Evolutionary conservation across 2,113 vertebrate genomes (phyloP), one percentile per base, ranked within the genome.

Genomic region (Apistogramma diplotaenia): DNA sequence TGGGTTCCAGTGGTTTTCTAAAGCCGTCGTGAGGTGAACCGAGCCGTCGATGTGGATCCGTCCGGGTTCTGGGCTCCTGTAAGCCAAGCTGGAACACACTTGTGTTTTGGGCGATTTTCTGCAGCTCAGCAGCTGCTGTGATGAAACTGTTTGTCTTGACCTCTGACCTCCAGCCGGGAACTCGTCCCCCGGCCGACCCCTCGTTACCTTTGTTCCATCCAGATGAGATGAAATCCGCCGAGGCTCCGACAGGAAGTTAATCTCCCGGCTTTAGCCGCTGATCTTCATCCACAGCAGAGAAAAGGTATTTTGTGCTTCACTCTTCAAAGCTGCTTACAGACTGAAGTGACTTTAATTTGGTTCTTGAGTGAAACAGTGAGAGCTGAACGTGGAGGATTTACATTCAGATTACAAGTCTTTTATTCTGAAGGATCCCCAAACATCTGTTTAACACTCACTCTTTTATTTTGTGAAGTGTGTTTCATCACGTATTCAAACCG

Each of bases 291-390:
- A 43, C 78, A 79, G 77, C 82, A 67, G 80, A 83, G 71, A 84
- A 92, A 92, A 91, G 89, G 90, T 92, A 80, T 89, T 91, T 91
- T 74, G 79, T 81, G 40, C 55, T 57, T 84, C 84, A 73, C 92
- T 93, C 93, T 93, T 95, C 93, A 96, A 97, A 97, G 96, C 96
- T 90, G 96, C 96, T 98, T 97, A 97, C 91, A 43, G 82, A 87
- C 93, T 23, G 91, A 95, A 94, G 93, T 95, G 95, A 94, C 94
- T 95, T 95, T 96, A 95, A 97, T 97, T 96, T 95, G 94, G 94
- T 96, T 93, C 94, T 95, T 95, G 94, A 96, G 77, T 81, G 75
- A 93, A 95, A 95, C 96, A 96, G 96, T 94, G 94, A 56, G 82
- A 85, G 94, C 94, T 94, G 91, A 93, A 94, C 95, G 94, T 89